These are phyloP conservation scores for Clusia tigrina DNA, from an alignment of 2,888 invertebrate genomes.

Conservation along the genomic window DNA sequence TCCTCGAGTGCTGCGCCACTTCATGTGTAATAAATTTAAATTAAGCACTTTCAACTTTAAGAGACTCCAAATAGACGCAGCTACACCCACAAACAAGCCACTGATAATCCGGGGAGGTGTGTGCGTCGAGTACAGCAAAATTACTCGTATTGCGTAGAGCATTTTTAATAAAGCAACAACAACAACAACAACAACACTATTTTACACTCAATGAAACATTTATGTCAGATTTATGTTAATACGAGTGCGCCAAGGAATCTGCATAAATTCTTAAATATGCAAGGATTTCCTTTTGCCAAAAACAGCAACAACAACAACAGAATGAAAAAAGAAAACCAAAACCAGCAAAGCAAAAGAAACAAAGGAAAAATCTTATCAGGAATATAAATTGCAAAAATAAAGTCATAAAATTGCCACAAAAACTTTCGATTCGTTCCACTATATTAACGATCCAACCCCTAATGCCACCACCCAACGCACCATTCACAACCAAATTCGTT, in stretches of 20 bases:
- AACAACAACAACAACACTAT: too few relatives aligned
- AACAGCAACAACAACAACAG: constrained; percentile 13
- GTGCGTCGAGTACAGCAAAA: too few relatives aligned
- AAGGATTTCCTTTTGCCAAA: neutral
- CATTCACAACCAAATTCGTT: constrained; percentile 18
- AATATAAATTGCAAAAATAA: constrained; percentile 40
- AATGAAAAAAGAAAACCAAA: constrained; percentile 4
- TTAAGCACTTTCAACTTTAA: too few relatives aligned
- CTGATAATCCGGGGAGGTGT: too few relatives aligned
- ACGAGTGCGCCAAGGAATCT: constrained; percentile 14
- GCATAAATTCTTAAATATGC: constrained; percentile 21
- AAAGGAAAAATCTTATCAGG: constrained; percentile 14
- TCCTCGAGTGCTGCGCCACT: too few relatives aligned
- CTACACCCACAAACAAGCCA: too few relatives aligned
- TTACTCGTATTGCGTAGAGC: neutral
- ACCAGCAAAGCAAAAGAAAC: neutral
- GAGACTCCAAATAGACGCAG: too few relatives aligned
- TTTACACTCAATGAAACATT: constrained; percentile 54
- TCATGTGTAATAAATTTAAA: too few relatives aligned
- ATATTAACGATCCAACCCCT: constrained; percentile 7
- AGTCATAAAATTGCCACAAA: constrained; percentile 56
- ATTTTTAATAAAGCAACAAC: constrained; percentile 55
- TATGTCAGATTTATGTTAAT: constrained; percentile 61
- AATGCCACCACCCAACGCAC: neutral
- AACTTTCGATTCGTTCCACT: constrained; percentile 25